These are phyloP conservation scores for Ornithorhynchus anatinus DNA, from an alignment of 2,113 vertebrate genomes.

Conservation along the genomic window DNA sequence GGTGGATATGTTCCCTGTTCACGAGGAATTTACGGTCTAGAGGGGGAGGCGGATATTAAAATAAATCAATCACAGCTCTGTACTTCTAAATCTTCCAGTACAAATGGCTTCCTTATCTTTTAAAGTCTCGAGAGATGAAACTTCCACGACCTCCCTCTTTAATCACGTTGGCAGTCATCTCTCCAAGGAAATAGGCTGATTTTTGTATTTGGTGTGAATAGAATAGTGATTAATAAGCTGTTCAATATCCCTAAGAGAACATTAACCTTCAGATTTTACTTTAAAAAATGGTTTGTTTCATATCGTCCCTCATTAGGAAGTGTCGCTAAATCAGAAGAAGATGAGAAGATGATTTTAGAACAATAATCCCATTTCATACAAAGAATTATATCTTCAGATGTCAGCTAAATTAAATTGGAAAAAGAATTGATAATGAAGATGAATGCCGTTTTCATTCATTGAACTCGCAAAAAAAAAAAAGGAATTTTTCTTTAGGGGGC, in stretches of 20 bases:
- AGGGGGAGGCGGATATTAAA: no score
- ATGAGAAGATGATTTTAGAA: constrained; percentile 6
- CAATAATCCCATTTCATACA: neutral
- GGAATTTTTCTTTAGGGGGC: constrained; percentile 23
- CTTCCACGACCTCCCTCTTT: no score
- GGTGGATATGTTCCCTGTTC: no score
- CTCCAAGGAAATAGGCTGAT: no score
- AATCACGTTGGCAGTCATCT: no score
- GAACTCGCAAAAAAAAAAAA: constrained; percentile 26
- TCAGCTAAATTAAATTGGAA: constrained; percentile 32
- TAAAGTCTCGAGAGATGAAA: no score
- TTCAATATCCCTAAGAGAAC: neutral
- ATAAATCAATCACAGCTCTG: no score
- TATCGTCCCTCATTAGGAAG: neutral
- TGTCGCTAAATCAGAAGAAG: neutral
- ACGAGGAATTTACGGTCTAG: no score
- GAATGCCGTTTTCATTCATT: constrained; percentile 29
- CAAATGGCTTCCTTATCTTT: no score
- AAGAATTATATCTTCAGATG: constrained; percentile 8
- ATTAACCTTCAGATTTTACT: neutral
- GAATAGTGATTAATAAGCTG: neutral
- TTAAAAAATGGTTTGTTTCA: constrained; percentile 19
- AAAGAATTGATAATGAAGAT: constrained; percentile 32
- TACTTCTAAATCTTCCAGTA: no score
- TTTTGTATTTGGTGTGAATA: neutral